phyloP scores from a whole-genome alignment of 2,797 vertebrate species.

The Brotula barbata region DNA sequence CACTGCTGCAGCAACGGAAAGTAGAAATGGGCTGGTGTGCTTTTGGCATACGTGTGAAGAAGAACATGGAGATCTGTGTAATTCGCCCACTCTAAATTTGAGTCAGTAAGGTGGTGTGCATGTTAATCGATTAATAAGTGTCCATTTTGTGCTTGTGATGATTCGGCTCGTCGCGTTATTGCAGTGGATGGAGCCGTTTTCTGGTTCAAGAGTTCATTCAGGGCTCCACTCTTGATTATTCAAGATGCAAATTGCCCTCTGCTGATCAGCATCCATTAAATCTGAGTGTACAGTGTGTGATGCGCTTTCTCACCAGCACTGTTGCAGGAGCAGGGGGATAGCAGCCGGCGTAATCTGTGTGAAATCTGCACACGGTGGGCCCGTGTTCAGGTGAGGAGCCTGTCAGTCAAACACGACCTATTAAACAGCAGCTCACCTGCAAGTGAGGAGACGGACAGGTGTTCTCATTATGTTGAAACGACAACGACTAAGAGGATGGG shows the following conservation, averaged over 20 bases:
- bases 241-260: conserved; percentile 21
- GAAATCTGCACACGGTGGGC: conserved; percentile 29
- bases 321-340: conserved; percentile 42
- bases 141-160: conserved; percentile 9
- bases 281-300: conserved; percentile 25
- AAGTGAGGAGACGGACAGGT: background rate
- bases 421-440: conserved; percentile 12
- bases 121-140: background rate
- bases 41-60: too few species aligned
- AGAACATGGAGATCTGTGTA: too few species aligned
- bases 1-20: too few species aligned
- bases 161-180: conserved; percentile 16
- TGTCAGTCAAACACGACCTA: background rate
- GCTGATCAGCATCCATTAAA: conserved; percentile 41
- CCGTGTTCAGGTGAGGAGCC: conserved; percentile 10
- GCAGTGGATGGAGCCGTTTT: conserved; percentile 25
- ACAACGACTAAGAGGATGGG: conserved; percentile 19
- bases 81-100: conserved; percentile 9
- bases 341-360: conserved; percentile 41
- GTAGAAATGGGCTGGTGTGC: too few species aligned
- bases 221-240: conserved; percentile 35
- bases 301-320: conserved; percentile 11
- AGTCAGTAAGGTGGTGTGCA: background rate
- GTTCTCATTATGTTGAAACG: background rate
- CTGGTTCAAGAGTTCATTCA: conserved; percentile 42